Percentiles rank a stretch among this genome's conserved stretches.
Conservation (phyloP, 2,888 invertebrate genomes). For the Nomada lathburiana region DNA sequence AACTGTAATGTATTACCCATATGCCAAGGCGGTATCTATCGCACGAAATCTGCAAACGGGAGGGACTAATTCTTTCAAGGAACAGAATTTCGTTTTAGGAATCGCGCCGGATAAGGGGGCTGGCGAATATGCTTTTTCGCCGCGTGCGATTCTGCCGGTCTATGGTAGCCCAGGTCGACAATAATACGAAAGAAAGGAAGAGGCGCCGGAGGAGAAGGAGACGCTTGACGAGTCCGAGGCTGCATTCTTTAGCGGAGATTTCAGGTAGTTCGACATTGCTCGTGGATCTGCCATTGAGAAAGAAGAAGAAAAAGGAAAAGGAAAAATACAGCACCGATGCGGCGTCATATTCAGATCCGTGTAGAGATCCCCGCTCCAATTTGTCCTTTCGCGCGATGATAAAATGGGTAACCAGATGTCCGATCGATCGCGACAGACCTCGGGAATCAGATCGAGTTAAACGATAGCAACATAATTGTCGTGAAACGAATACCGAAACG, state of each 20-base stretch:
- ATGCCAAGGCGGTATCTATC: not conserved
- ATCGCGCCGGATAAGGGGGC: not conserved
- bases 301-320: too few relatives aligned
- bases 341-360: constrained; percentile 6
- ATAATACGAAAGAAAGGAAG: constrained; percentile 38
- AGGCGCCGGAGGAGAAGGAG: not conserved
- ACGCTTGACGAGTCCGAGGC: constrained; percentile 43
- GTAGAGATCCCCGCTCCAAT: too few relatives aligned
- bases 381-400: too few relatives aligned
- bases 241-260: constrained; percentile 55
- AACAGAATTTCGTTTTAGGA: not conserved
- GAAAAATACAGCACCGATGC: constrained; percentile 32
- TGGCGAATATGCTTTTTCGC: constrained; percentile 34
- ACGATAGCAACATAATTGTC: too few relatives aligned
- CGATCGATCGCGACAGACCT: too few relatives aligned
- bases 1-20: not conserved
- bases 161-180: constrained; percentile 40
- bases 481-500: too few relatives aligned
- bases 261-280: constrained; percentile 38
- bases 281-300: constrained; percentile 46
- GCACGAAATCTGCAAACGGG: not conserved
- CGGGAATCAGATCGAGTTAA: too few relatives aligned
- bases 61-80: not conserved
- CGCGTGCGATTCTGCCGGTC: constrained; percentile 28
- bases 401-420: too few relatives aligned